phyloP scores from a whole-genome alignment of 1,140 invertebrate species.

The Akabosia matsudoensis region DNA sequence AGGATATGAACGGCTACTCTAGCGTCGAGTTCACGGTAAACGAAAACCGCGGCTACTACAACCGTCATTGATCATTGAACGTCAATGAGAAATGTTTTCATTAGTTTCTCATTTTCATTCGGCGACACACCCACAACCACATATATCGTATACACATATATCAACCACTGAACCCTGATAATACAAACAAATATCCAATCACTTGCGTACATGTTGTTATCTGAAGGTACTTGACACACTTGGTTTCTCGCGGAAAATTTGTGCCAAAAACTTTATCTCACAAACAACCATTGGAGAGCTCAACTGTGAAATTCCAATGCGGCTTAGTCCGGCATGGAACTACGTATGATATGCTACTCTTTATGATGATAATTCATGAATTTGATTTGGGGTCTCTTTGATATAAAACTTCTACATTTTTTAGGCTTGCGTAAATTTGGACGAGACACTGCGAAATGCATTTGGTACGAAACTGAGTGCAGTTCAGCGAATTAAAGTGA shows the following conservation, averaged over 20 bases:
- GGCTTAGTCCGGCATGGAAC: not conserved
- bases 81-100: no score
- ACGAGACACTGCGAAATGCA: not conserved
- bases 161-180: no score
- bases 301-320: slow-evolving; percentile 7
- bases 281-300: not conserved
- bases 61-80: not conserved
- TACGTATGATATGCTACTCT: not conserved
- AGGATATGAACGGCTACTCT: slow-evolving; percentile 2
- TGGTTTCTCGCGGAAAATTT: not conserved
- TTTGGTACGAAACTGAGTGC: not conserved
- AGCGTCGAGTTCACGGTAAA: slow-evolving; percentile 10
- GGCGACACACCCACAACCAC: no score
- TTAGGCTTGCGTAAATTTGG: not conserved
- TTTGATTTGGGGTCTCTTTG: not conserved
- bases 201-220: no score
- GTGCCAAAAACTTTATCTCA: not conserved
- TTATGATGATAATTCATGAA: not conserved
- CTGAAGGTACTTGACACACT: not conserved
- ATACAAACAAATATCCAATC: no score
- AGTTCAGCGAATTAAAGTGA: not conserved
- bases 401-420: not conserved
- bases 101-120: no score
- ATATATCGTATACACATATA: no score
- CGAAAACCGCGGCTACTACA: not conserved